A percentile compares a stretch with the other conserved stretches of the same genome.
phyloP scores from a whole-genome alignment of 2,797 vertebrate genomes.

The Cirrhinus molitorella region DNA sequence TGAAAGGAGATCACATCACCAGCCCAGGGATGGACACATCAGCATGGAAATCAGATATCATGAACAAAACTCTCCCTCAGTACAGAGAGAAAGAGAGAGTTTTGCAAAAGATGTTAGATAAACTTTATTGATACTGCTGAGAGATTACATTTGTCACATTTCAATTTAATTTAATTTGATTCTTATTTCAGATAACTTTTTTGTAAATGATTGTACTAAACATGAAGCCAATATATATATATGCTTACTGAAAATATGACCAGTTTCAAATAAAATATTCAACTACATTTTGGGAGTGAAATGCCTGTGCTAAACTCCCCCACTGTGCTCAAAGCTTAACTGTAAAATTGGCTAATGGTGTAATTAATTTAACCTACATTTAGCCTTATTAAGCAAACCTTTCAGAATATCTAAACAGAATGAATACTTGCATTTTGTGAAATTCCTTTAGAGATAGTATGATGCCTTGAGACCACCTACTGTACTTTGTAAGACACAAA shows the following conservation, averaged over 20 bases:
- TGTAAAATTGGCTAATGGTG: neutral
- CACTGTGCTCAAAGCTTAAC: neutral
- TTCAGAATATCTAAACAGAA: neutral
- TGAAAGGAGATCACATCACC: constrained; percentile 50
- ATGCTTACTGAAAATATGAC: neutral
- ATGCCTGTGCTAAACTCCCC: neutral
- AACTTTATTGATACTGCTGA: too few species aligned
- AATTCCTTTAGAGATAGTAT: neutral
- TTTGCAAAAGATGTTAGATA: constrained; percentile 3
- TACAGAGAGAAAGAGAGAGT: neutral
- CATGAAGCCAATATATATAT: neutral
- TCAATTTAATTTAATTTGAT: neutral
- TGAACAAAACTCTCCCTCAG: constrained; percentile 14
- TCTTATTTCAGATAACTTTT: neutral
- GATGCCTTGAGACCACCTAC: neutral
- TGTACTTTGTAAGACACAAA: neutral
- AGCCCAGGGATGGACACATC: constrained; percentile 28
- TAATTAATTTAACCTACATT: neutral
- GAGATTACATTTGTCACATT: too few species aligned
- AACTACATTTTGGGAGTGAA: neutral
- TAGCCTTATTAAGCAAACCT: neutral
- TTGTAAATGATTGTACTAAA: neutral
- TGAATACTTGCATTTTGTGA: neutral
- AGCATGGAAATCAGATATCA: constrained; percentile 35
- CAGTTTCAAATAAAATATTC: neutral